Conservation (phyloP, 2,113 vertebrate species). For the Peromyscus californicus region DNA sequence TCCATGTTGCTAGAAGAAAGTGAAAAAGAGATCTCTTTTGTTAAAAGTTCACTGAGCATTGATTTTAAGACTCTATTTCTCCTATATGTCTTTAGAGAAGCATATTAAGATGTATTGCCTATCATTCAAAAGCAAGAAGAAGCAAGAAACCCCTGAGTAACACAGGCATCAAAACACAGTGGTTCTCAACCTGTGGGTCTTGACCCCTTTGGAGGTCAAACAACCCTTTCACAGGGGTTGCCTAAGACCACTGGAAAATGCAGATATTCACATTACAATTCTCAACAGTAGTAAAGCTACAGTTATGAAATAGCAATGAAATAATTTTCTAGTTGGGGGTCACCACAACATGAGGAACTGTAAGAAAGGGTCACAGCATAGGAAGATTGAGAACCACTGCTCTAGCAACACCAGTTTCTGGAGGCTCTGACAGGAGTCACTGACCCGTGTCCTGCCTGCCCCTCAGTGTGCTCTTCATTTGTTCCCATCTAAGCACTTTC, state of each 20-base stretch:
- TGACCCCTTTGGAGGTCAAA: neutral
- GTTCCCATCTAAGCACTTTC: neutral
- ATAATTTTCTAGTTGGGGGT: neutral
- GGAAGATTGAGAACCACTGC: neutral
- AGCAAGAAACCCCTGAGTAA: neutral
- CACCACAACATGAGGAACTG: neutral
- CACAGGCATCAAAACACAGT: neutral
- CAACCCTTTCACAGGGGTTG: neutral
- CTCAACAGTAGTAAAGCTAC: neutral
- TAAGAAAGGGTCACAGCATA: neutral
- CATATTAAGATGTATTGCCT: neutral
- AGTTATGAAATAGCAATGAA: neutral
- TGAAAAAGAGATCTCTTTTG: neutral
- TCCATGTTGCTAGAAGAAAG: neutral
- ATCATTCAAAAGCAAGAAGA: neutral
- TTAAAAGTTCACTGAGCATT: neutral
- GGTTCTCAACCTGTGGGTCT: neutral
- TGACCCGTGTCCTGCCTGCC: neutral
- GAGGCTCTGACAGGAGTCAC: neutral
- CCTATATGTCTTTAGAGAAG: neutral
- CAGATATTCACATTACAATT: neutral
- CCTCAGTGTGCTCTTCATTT: neutral
- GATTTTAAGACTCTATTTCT: neutral
- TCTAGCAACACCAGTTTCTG: too few species aligned
- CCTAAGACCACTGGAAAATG: neutral